Evolutionary conservation across 2,888 invertebrate species (phyloP).

Genomic region (Folsomia candida): DNA sequence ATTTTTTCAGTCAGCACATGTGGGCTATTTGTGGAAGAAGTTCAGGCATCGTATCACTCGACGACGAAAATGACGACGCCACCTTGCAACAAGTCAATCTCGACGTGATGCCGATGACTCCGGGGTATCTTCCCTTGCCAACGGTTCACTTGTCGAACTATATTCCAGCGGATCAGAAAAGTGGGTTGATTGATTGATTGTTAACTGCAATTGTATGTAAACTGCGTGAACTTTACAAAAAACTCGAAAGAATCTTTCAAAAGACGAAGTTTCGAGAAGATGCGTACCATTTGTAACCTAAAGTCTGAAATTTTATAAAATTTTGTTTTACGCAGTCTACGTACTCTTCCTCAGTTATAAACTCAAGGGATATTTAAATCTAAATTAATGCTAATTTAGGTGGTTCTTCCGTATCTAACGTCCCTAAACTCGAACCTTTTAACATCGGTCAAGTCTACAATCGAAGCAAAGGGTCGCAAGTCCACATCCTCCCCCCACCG

Average conservation of each 20-base stretch:
- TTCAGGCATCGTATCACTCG: conserved; percentile 72
- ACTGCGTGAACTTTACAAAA: too few species aligned
- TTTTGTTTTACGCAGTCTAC: background rate
- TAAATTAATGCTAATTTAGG: conserved; percentile 20
- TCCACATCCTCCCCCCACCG: conserved; percentile 71
- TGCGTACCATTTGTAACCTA: too few species aligned
- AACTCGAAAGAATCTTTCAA: too few species aligned
- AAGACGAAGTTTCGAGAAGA: too few species aligned
- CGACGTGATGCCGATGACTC: conserved; percentile 89
- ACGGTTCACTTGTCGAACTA: conserved; percentile 84
- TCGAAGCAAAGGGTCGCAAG: conserved; percentile 83
- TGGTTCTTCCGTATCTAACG: conserved; percentile 42
- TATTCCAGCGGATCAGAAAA: conserved; percentile 64
- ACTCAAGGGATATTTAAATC: too few species aligned
- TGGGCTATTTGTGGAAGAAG: conserved; percentile 92
- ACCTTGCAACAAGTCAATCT: conserved; percentile 68
- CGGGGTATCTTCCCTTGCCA: conserved; percentile 85
- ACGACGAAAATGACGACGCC: conserved; percentile 65
- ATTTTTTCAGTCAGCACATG: conserved; percentile 86
- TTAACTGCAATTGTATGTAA: too few species aligned
- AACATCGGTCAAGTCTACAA: conserved; percentile 90
- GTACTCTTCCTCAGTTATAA: too few species aligned
- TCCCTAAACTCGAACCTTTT: conserved; percentile 79
- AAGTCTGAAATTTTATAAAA: too few species aligned
- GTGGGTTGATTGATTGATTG: conserved; percentile 26